Evolutionary conservation across 2,888 invertebrate genomes (phyloP), one percentile per base, ranked within the genome.

Genomic region (Platerodrilus igneus): DNA sequence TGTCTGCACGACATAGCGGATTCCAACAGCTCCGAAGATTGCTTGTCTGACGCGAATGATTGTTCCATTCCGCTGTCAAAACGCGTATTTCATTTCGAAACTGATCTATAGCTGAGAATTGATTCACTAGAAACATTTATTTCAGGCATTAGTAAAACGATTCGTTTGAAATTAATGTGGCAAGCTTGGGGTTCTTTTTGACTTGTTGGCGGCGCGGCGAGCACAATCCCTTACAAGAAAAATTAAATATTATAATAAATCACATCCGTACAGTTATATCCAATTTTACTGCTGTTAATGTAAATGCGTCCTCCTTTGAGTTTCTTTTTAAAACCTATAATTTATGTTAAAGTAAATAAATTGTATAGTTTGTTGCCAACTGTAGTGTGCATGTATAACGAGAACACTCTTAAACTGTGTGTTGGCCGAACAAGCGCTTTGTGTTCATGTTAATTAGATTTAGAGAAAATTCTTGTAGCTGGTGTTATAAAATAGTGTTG

Each of bases 51-150:
- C 34, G 33, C 30, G 22, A 33, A 38, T 42, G 37, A 41, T 41
- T 35, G 45, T 46, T 46, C 33, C 44, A 41, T 45, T 37, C 47
- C 43, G 35, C 42, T 45, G 48, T 48, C 48, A 42, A 40, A 46
- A 33, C 21, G 31, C 44, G 41, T 41, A 46, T 48, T 50, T 52
- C 42, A 39, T 50, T 48, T 46, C 36, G 14, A 40, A 47, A 44
- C 43, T 50, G 52, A 52, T 52, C 48, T 49, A 50, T 48, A 45
- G 52, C 45, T 40, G 31, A 13, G 49, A 50, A 54, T 52, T 54
- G 54, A 55, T 55, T 52, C 51, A 51, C 53, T 48, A 48, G 45
- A 43, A 49, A 45, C 51, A 50, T 52, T 54, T 52, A 51, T 51
- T 48, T 51, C 48, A 37, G 41, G 41, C 49, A 53, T 52, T 52